Base-by-base conservation (phyloP, 2,797 vertebrate genomes). In the Telmatherina bonti region DNA sequence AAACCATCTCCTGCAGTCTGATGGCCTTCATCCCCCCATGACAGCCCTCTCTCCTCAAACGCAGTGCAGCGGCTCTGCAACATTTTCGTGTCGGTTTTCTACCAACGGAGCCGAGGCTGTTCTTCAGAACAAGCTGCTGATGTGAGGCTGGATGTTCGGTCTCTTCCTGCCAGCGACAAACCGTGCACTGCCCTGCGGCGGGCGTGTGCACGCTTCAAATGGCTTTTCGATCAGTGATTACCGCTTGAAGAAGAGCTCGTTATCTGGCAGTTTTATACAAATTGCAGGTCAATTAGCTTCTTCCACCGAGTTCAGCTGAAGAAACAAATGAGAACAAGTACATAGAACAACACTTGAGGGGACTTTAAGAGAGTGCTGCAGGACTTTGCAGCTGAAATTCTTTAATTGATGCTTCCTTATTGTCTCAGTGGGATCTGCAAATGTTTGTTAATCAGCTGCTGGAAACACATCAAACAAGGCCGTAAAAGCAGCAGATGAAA, bases 141-240 rank as follows among this genome's bases (percentile, higher is more conserved):
- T 29, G 62, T 53, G 35, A 33, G 76, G 76, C 56, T 59, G 64
- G 71, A 82, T 68, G 70, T 76, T 75, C 22, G 73, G 83, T 86
- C 85, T 74, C 68, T 58, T 38, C 72, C 45, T 49, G 63, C 74
- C 33, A 41, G 65, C 2, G 35, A 63, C 61, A 79, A 88, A 84
- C 66, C 31, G 51, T 57, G 67, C 51, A 2, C 43, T 41, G 49
- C 62, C 60, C 72, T 52, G 36, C 54, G 22, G 36, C 43, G 54
- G 35, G 57, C 61, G 67, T 77, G 76, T 76, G 63, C 56, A 64
- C 76, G 79, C 75, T 67, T 76, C 85, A 90, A 92, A 92, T 89
- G 88, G 84, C 76, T 85, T 88, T 92, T 91, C 61, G 75, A 90
- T 89, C 84, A 87, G 74, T 38, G 26, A 70, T 78, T 88, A 85